Percentiles rank a stretch among this genome's conserved stretches.
These are phyloP conservation scores for Agrotis ipsilon DNA, from an alignment of 2,888 invertebrate species.

Conservation along the genomic window DNA sequence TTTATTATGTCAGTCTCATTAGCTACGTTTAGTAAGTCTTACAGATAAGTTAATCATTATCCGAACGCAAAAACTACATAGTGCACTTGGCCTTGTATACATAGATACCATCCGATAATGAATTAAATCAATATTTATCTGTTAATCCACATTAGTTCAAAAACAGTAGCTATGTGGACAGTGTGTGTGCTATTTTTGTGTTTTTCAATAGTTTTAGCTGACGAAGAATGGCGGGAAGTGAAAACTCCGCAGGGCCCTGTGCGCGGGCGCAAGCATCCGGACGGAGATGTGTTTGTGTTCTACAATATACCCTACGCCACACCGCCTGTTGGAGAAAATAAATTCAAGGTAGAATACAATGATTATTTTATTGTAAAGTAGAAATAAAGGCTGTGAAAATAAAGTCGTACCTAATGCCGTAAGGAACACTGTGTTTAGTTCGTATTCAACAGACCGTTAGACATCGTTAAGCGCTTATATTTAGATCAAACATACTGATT, in stretches of 20 bases:
- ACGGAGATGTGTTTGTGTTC: conserved; percentile 28
- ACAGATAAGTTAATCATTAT: conserved; percentile 16
- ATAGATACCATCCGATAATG: not conserved
- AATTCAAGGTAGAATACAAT: conserved; percentile 23
- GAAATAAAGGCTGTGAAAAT: too few species aligned
- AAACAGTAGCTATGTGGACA: conserved; percentile 21
- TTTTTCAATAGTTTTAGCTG: conserved; percentile 1
- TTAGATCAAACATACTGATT: too few species aligned
- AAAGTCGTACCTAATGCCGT: too few species aligned
- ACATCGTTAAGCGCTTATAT: too few species aligned
- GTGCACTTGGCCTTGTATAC: conserved; percentile 12
- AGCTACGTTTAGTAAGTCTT: not conserved
- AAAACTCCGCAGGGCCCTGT: conserved; percentile 18
- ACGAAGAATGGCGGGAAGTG: conserved; percentile 18
- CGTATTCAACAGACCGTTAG: too few species aligned
- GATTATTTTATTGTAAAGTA: too few species aligned
- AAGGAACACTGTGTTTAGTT: too few species aligned
- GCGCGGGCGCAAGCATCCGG: conserved; percentile 19
- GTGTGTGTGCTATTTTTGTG: conserved; percentile 14
- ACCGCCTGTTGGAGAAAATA: conserved; percentile 31
- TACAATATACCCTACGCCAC: conserved; percentile 59
- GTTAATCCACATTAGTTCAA: not conserved
- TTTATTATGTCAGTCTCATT: conserved; percentile 3
- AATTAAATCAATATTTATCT: not conserved
- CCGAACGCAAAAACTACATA: not conserved